Conservation (phyloP, 2,113 vertebrate genomes). For the Salvelinus sp. region DNA sequence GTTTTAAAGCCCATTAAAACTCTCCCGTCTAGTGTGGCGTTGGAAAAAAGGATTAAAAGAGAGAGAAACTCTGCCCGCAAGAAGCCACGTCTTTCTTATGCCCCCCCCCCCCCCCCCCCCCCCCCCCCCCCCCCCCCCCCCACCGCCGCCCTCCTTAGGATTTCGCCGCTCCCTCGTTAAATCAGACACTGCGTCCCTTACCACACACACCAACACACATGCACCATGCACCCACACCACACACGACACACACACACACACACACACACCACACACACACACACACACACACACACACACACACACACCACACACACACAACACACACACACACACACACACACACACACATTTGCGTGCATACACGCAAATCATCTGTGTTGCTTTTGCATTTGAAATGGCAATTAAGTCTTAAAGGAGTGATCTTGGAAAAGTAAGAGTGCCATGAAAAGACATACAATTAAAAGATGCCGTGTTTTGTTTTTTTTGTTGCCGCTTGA, state of each 20-base stretch:
- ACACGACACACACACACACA: not conserved
- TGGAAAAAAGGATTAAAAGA: slow-evolving; percentile 47
- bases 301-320: not conserved
- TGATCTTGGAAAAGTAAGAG: not conserved
- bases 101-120: not conserved
- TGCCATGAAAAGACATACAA: too few species aligned
- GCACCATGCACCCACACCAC: not conserved
- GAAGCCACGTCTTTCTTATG: slow-evolving; percentile 4
- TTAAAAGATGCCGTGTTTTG: too few species aligned
- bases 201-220: not conserved
- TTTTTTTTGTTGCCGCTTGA: too few species aligned
- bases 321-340: slow-evolving; percentile 2
- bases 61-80: slow-evolving; percentile 7
- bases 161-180: not conserved
- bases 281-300: not conserved
- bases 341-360: not conserved
- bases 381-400: not conserved
- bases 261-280: not conserved
- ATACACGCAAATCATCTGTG: not conserved
- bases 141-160: not conserved
- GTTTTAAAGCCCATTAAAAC: slow-evolving; percentile 63
- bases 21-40: slow-evolving; percentile 25
- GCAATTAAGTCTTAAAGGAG: not conserved
- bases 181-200: not conserved
- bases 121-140: not conserved